Conservation (phyloP, 2,113 vertebrate genomes). For the Apeltes quadracus region DNA sequence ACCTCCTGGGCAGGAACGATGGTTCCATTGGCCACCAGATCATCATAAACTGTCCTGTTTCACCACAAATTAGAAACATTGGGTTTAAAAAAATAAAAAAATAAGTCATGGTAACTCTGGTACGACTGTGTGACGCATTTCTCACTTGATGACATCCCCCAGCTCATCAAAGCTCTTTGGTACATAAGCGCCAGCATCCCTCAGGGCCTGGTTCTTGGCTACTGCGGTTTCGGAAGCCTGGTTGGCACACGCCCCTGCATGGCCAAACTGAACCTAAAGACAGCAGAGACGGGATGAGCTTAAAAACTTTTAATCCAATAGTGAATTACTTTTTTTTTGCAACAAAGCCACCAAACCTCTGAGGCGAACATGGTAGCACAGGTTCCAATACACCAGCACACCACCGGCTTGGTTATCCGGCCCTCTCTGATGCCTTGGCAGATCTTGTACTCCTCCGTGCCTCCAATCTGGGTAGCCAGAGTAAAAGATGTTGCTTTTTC, state of each 20-base stretch:
- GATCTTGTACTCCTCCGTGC: conserved; percentile 96
- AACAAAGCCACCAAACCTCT: conserved; percentile 82
- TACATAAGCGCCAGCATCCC: conserved; percentile 92
- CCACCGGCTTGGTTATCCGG: conserved; percentile 93
- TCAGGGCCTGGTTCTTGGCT: conserved; percentile 94
- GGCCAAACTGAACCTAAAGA: conserved; percentile 95
- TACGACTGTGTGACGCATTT: neutral
- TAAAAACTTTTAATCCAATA: neutral
- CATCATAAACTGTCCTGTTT: conserved; percentile 92
- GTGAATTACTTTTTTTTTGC: neutral
- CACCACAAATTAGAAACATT: conserved; percentile 5
- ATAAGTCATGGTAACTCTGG: neutral
- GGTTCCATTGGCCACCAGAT: conserved; percentile 88
- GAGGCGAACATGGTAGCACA: conserved; percentile 98
- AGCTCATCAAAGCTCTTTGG: conserved; percentile 96
- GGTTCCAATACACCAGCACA: conserved; percentile 98
- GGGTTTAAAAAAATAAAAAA: neutral
- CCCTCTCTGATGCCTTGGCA: conserved; percentile 89
- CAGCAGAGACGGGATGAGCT: neutral
- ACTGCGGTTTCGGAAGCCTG: conserved; percentile 94
- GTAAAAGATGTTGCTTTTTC: neutral
- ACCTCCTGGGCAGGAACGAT: conserved; percentile 94
- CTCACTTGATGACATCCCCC: conserved; percentile 90
- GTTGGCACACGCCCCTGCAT: conserved; percentile 96
- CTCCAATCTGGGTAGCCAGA: conserved; percentile 85